Evolutionary conservation across 2,797 vertebrate genomes (phyloP).

Genomic region (Adelosebastes latens): DNA sequence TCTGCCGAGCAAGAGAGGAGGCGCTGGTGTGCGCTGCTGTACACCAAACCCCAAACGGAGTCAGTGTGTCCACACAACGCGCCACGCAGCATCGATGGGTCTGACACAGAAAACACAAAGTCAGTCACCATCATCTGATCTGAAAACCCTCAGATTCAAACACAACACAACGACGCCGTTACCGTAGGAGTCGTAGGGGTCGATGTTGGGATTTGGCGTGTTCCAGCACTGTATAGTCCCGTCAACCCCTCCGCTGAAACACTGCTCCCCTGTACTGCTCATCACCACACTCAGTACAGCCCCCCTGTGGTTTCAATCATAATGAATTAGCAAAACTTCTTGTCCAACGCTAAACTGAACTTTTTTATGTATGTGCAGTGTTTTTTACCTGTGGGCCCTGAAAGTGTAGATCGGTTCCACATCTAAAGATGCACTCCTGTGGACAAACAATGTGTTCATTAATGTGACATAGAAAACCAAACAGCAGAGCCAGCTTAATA

Average conservation of each 20-base stretch:
- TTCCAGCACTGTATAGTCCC: slow-evolving; percentile 98
- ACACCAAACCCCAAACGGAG: slow-evolving; percentile 95
- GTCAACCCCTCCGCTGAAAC: slow-evolving; percentile 95
- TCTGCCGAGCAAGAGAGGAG: slow-evolving; percentile 96
- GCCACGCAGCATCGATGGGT: slow-evolving; percentile 92
- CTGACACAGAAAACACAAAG: slow-evolving; percentile 70
- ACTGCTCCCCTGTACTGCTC: slow-evolving; percentile 96
- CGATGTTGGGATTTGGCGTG: slow-evolving; percentile 94
- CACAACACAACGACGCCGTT: not conserved
- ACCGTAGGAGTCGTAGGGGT: slow-evolving; percentile 98
- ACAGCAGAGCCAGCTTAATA: not conserved
- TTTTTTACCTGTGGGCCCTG: slow-evolving; percentile 93
- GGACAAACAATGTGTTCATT: slow-evolving; percentile 38
- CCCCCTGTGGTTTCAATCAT: slow-evolving; percentile 80
- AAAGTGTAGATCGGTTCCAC: slow-evolving; percentile 99
- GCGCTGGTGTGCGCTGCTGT: slow-evolving; percentile 92
- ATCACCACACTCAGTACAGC: slow-evolving; percentile 97
- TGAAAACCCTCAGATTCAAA: not conserved
- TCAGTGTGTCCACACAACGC: slow-evolving; percentile 93
- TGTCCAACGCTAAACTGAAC: not conserved
- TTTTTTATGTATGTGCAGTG: fast-evolving
- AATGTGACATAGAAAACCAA: not conserved
- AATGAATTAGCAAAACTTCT: not conserved
- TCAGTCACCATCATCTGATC: not conserved
- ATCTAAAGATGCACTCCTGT: slow-evolving; percentile 95